Evolutionary conservation across 2,888 invertebrate genomes (phyloP).

Genomic region (Chalcis sispes): DNA sequence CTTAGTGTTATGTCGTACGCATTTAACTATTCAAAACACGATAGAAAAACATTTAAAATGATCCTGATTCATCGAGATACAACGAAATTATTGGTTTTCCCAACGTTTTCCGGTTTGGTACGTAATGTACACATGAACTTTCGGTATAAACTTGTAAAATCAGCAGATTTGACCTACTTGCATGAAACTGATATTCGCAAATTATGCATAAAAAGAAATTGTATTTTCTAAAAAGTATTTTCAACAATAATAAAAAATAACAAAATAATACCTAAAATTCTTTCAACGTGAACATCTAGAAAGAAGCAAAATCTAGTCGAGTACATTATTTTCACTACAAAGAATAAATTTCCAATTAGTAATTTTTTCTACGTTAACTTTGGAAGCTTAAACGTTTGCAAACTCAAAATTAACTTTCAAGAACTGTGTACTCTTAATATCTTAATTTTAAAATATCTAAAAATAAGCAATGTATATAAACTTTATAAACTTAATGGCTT

Average conservation of each 20-base stretch:
- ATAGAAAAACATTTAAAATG: conserved; percentile 8
- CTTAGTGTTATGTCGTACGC: background rate
- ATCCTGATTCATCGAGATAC: conserved; percentile 25
- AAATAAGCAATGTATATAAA: too few relatives aligned
- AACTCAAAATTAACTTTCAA: background rate
- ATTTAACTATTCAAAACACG: conserved; percentile 6
- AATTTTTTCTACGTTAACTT: background rate
- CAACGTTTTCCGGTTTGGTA: background rate
- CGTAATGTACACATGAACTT: background rate
- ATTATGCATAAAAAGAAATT: conserved; percentile 22
- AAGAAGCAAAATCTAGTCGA: background rate
- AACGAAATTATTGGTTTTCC: conserved; percentile 13
- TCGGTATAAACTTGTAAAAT: conserved; percentile 42
- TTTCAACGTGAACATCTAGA: background rate
- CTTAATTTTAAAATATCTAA: too few relatives aligned
- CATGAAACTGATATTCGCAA: conserved; percentile 30
- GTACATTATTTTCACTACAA: too few relatives aligned
- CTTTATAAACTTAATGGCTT: too few relatives aligned
- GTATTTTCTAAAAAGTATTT: conserved; percentile 30
- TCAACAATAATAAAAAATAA: conserved; percentile 22
- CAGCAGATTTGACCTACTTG: conserved; percentile 41
- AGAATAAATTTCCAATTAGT: background rate
- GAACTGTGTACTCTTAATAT: too few relatives aligned
- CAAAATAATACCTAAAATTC: background rate
- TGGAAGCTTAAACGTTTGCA: too few relatives aligned